These are phyloP conservation scores for Sus cebifrons DNA, from an alignment of 2,797 vertebrate genomes.

Conservation along the genomic window DNA sequence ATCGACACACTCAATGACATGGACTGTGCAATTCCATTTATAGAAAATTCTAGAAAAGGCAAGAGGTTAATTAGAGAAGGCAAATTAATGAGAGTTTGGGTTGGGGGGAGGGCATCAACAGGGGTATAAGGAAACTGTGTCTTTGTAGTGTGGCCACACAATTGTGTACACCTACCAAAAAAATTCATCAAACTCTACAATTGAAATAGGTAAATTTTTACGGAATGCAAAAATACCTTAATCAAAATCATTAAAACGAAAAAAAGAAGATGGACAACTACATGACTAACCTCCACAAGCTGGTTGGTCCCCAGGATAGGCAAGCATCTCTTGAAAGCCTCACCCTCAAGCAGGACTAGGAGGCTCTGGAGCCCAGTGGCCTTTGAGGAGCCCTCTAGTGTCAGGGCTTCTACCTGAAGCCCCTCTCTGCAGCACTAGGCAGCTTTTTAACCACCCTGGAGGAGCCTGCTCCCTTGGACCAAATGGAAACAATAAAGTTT, in stretches of 20 bases:
- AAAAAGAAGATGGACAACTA: neutral
- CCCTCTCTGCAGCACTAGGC: too few relatives aligned
- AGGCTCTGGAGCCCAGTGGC: too few relatives aligned
- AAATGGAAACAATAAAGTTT: too few relatives aligned
- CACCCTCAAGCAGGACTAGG: too few relatives aligned
- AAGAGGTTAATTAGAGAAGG: neutral
- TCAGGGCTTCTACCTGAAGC: too few relatives aligned
- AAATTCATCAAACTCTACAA: neutral
- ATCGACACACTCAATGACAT: fast-evolving
- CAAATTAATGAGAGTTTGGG: neutral
- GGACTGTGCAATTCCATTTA: neutral
- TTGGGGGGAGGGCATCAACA: neutral
- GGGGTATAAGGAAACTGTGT: neutral
- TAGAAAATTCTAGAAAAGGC: constrained; percentile 7
- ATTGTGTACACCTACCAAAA: too few relatives aligned
- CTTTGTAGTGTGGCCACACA: neutral
- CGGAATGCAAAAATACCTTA: neutral
- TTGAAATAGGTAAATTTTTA: neutral
- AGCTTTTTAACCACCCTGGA: too few relatives aligned
- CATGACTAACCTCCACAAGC: too few relatives aligned
- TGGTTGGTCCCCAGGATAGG: too few relatives aligned
- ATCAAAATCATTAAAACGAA: neutral
- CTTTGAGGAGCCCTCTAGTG: too few relatives aligned
- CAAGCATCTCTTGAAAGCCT: too few relatives aligned
- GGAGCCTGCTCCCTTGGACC: too few relatives aligned